Base-by-base conservation (phyloP, 2,797 vertebrate species). In the Botia almorhae region DNA sequence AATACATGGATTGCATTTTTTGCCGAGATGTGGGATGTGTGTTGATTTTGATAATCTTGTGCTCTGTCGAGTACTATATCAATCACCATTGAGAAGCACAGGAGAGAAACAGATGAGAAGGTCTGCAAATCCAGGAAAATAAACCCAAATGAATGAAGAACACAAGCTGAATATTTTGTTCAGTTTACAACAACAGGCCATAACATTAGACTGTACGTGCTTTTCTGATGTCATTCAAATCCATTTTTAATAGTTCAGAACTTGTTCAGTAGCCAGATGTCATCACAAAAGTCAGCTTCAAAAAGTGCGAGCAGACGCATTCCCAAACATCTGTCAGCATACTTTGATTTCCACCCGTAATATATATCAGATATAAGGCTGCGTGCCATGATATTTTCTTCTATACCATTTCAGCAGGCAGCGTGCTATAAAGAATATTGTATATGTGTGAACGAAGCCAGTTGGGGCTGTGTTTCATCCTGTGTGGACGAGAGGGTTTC, bases 21-120 rank as follows among this genome's bases (percentile, higher is more conserved):
- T 83, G 84, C 85, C 75, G 81, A 74, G 84, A 89, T 83, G 84
- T 87, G 90, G 89, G 84, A 89, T 88, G 87, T 89, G 85, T 87
- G 86, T 86, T 86, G 88, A 91, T 93, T 88, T 88, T 69, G 83
- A 86, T 90, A 85, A 85, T 85, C 65, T 85, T 61, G 21, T 23
- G 70, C 84, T 87, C 79, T 83, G 46, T 63, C 72, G 55, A 55
- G 51, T 81, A 83, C 64, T 33, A 69, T 79, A 87, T 89, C 68
- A 58, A 81, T 89, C 85, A 89, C 29, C 64, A n/a, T 11, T 58
- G 74, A 85, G 74, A 65, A 65, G 23, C 21, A 74, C 73, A 70
- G 84, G 76, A 67, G 69, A 80, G 84, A 84, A 81, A 81, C 76
- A 82, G 7, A 58, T 53, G 21, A 82, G 83, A 51, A 61, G 50